A percentile compares a stretch with the other conserved stretches of the same genome.
Conservation (phyloP, 1,140 invertebrate species). For the Arctopsyche grandis region DNA sequence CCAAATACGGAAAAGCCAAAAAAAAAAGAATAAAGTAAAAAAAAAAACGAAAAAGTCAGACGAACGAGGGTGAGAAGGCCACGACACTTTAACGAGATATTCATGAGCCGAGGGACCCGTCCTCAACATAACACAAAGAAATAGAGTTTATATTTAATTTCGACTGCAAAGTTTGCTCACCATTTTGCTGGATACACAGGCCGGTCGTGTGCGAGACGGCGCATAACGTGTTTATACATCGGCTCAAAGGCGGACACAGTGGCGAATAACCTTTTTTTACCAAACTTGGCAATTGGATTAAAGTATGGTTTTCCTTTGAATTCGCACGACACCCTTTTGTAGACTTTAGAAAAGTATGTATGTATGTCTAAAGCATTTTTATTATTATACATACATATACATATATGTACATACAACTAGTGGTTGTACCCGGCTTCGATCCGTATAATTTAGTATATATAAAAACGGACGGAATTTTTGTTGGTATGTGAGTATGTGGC, state of each 20-base stretch:
- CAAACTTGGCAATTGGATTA: no score
- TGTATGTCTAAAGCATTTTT: no score
- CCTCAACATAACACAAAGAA: constrained; percentile 46
- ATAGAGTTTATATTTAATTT: constrained; percentile 53
- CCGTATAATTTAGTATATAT: no score
- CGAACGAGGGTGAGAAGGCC: constrained; percentile 37
- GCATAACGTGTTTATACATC: constrained; percentile 35
- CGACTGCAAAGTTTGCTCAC: constrained; percentile 48
- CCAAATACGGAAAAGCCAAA: not conserved
- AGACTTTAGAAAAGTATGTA: no score
- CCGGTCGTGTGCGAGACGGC: constrained; percentile 16
- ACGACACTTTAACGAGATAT: constrained; percentile 52
- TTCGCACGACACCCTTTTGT: no score
- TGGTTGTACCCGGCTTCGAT: no score
- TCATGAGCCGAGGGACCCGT: constrained; percentile 50
- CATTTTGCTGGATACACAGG: constrained; percentile 41
- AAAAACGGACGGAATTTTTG: no score
- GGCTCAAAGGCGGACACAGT: not conserved
- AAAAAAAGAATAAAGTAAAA: constrained; percentile 4
- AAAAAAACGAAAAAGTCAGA: constrained; percentile 7
- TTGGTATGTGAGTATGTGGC: no score
- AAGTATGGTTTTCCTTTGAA: no score
- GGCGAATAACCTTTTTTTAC: not conserved
- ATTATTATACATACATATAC: no score
- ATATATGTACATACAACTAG: no score